Evolutionary conservation across 2,888 invertebrate species (phyloP), one percentile per base, ranked within the genome.

Genomic region (Drosophila anomelani): DNA sequence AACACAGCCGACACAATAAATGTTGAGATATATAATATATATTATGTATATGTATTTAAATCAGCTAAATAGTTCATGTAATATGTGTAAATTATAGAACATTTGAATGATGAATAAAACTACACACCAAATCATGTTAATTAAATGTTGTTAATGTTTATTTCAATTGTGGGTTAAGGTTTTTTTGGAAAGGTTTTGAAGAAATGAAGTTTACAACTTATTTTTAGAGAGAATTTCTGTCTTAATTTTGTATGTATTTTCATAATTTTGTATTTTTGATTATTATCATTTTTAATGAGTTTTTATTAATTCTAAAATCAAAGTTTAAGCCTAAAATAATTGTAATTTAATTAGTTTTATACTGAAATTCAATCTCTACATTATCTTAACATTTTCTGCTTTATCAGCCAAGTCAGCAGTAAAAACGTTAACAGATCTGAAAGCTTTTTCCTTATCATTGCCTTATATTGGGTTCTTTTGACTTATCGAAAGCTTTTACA

Each of bases 91-190:
- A 77, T 66, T 69, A 73, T 72, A 82, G 60, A 77, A 63, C 64
- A 75, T 78, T 70, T 59, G 58, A 77, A 79, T 61, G 66, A 81
- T 72, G 59, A 76, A 83, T 82, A 81, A 85, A 85, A 84, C 67
- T 74, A 72, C 76, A 72, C 66, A 73, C 69, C 56, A 75, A 73
- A 72, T 74, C 77, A 82, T 80, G 82, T 82, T 80, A 79, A 71
- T 67, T 58, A 38, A 46, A 47, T 7, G 13, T 32, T 20, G 7
- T 47, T n/a, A 1, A 39, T 62, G 17, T 10, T 53, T 53, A 12
- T 34, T 34, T 46, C 36, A 7, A 38, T 6, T 36, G 23, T n/a
- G 29, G 53, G 17, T 17, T 8, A 12, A 23, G 23, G 23, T 23
- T 23, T 23, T 23, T 2, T 23, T 23, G 26, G 5, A 26, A 26